A percentile compares a stretch with the other conserved stretches of the same genome.
Conservation (phyloP, 2,797 vertebrate genomes). For the Chrysocyon brachyurus region DNA sequence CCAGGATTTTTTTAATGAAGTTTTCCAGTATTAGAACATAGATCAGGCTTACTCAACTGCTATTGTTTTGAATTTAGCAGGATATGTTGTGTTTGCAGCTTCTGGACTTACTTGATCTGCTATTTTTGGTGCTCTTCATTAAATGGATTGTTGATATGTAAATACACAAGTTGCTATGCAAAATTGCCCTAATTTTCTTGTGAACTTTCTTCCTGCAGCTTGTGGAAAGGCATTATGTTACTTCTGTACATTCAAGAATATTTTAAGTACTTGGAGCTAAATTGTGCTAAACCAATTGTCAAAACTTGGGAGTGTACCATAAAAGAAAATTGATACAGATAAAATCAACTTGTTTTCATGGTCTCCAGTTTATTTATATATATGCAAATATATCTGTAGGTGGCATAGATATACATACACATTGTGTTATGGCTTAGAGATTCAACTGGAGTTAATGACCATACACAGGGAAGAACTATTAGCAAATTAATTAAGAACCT, state of each 20-base stretch:
- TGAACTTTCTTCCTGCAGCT: slow-evolving; percentile 77
- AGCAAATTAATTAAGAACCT: slow-evolving; percentile 78
- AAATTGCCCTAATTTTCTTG: slow-evolving; percentile 84
- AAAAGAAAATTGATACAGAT: slow-evolving; percentile 77
- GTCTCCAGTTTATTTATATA: slow-evolving; percentile 53
- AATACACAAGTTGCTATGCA: slow-evolving; percentile 85
- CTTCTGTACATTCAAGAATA: slow-evolving; percentile 80
- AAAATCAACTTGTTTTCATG: slow-evolving; percentile 64
- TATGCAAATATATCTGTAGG: slow-evolving; percentile 61
- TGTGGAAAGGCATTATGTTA: slow-evolving; percentile 81
- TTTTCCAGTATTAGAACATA: slow-evolving; percentile 77
- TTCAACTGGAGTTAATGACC: slow-evolving; percentile 67
- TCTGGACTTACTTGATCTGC: slow-evolving; percentile 81
- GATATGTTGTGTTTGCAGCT: slow-evolving; percentile 74
- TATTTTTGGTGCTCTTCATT: slow-evolving; percentile 85
- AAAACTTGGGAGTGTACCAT: slow-evolving; percentile 73
- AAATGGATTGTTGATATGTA: slow-evolving; percentile 84
- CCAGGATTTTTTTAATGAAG: slow-evolving; percentile 41
- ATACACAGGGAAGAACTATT: slow-evolving; percentile 61
- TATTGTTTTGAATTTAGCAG: slow-evolving; percentile 77
- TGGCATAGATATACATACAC: slow-evolving; percentile 56
- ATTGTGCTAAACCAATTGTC: slow-evolving; percentile 81
- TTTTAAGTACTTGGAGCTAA: slow-evolving; percentile 85
- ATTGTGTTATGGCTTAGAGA: slow-evolving; percentile 62
- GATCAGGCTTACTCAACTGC: slow-evolving; percentile 74